Evolutionary conservation across 2,797 vertebrate species (phyloP).

Genomic region (Carcharodon carcharias): DNA sequence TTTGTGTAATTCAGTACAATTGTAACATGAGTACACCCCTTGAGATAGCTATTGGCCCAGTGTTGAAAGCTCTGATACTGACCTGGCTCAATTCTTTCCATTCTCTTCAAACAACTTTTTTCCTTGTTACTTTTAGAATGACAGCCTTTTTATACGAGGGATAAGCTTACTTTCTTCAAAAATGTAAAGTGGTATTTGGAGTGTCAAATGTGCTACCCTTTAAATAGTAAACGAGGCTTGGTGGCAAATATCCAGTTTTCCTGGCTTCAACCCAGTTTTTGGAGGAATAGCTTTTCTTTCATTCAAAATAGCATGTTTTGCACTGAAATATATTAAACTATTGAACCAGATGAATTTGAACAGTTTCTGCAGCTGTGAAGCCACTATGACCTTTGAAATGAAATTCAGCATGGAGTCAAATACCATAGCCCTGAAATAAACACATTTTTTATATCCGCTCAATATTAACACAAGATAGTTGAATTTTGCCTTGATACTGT

Average conservation of each 20-base stretch:
- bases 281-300: background rate
- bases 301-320: background rate
- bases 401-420: background rate
- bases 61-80: background rate
- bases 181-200: background rate
- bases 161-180: background rate
- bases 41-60: background rate
- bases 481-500: background rate
- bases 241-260: background rate
- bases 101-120: background rate
- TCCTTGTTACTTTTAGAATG: background rate
- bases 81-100: background rate
- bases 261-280: background rate
- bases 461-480: background rate
- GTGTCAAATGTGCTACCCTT: background rate
- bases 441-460: background rate
- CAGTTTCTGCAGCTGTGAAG: background rate
- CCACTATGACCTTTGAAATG: background rate
- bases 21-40: background rate
- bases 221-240: background rate
- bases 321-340: background rate
- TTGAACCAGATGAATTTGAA: background rate
- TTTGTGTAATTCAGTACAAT: background rate
- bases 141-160: background rate
- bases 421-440: background rate